Evolutionary conservation across 1,140 invertebrate genomes (phyloP).

Genomic region (Drosophila virilis): DNA sequence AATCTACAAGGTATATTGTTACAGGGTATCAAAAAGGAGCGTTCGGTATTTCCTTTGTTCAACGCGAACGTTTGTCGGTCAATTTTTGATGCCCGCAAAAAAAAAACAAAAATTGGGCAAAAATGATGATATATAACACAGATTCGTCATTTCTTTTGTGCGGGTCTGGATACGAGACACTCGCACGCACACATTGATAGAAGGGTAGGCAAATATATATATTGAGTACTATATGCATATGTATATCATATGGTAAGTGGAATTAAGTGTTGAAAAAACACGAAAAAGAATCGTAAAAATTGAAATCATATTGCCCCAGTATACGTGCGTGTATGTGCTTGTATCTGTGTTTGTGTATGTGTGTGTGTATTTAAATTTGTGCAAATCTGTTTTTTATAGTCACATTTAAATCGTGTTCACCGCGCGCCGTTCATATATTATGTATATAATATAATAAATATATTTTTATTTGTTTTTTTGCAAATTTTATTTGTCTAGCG

Average conservation of each 20-base stretch:
- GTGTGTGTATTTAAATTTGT: slow-evolving; percentile 60
- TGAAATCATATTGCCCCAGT: slow-evolving; percentile 44
- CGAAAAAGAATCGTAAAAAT: slow-evolving; percentile 46
- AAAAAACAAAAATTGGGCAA: background rate
- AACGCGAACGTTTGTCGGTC: slow-evolving; percentile 29
- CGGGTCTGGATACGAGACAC: background rate
- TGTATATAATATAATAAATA: slow-evolving; percentile 19
- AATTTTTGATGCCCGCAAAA: slow-evolving; percentile 14
- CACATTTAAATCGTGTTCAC: slow-evolving; percentile 63
- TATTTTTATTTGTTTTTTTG: slow-evolving; percentile 45
- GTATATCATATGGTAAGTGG: slow-evolving; percentile 20
- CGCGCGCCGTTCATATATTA: slow-evolving; percentile 36
- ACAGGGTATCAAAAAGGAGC: slow-evolving; percentile 13
- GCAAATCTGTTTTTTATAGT: slow-evolving; percentile 76
- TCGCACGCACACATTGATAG: background rate
- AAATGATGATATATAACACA: slow-evolving; percentile 10
- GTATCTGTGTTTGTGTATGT: slow-evolving; percentile 35
- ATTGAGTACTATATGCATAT: slow-evolving; percentile 12
- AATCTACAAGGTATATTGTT: background rate
- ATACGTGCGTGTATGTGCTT: slow-evolving; percentile 14
- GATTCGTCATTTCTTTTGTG: slow-evolving; percentile 33
- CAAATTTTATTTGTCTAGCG: slow-evolving; percentile 28
- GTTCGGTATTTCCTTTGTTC: slow-evolving; percentile 1
- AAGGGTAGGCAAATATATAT: slow-evolving; percentile 10
- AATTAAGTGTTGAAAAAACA: slow-evolving; percentile 35